Base-by-base conservation (phyloP, 2,113 vertebrate genomes). In the Corydoras sp. region DNA sequence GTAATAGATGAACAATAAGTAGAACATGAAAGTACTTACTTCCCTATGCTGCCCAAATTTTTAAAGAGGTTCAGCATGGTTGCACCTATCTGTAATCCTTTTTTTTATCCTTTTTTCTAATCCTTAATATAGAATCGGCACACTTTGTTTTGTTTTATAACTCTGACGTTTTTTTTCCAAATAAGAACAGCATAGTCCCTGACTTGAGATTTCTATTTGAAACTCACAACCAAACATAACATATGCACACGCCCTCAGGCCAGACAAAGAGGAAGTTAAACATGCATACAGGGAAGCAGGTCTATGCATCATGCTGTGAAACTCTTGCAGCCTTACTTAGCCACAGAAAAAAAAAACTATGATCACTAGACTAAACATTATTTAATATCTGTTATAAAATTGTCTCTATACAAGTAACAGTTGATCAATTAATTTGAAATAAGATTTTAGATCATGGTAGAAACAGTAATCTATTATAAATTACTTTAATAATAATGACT, bases 41-140 rank as follows among this genome's bases (percentile, higher is more conserved):
- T 79, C 77, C 77, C 77, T 58, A 75, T 70, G 62, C 63, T 76
- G 68, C 88, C 81, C 29, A 90, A 59, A 76, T 87, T 86, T 80
- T 87, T 90, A 66, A 91, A 77, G 79, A 88, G 82, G 81, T 83
- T 88, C 11, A 88, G 85, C 90, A 91, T 91, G 61, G 65, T 85
- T 74, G 69, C 63, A 77, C 24, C 51, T 61, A 43, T 69, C 66
- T 62, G 15, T 11, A 32, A 31, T 66, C 63, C 58, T 58, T 66
- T 68, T 62, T n/a, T 55, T 51, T 66, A 18, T 24, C 18, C 18
- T 24, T 24, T 24, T 4, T 5, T 43, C 35, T 43, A 8, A 43
- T 43, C 4, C 4, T 43, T 43, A 43, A 43, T 2, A 43, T 43
- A 43, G 4, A 43, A 43, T 43, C 35, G 7, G 35, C 35, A 43